Conservation (phyloP, 1,140 invertebrate species). For the Neocloeon triangulifer region DNA sequence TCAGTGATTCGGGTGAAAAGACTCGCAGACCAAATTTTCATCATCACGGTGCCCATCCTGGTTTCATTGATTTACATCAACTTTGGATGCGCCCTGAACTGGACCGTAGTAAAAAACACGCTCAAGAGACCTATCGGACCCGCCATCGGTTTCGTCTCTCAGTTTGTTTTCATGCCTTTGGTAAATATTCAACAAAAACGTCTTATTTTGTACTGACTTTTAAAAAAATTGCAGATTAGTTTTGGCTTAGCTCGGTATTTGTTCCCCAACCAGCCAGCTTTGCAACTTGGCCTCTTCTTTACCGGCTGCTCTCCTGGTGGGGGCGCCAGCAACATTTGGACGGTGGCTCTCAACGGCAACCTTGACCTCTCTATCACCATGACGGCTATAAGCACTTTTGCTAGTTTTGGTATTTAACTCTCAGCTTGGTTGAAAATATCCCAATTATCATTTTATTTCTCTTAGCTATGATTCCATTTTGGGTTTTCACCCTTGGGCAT, state of each 20-base stretch:
- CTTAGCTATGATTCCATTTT: constrained; percentile 78
- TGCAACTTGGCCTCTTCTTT: constrained; percentile 76
- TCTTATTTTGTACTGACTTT: too few relatives aligned
- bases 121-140: constrained; percentile 61
- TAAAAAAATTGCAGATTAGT: too few relatives aligned
- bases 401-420: constrained; percentile 38
- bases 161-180: constrained; percentile 77
- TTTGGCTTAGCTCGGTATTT: constrained; percentile 47
- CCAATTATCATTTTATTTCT: too few relatives aligned
- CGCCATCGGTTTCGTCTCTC: constrained; percentile 53
- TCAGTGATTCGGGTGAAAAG: constrained; percentile 35
- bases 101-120: constrained; percentile 41
- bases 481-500: constrained; percentile 81
- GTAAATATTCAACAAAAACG: too few relatives aligned
- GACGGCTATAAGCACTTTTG: constrained; percentile 75
- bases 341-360: constrained; percentile 67
- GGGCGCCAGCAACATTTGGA: constrained; percentile 92
- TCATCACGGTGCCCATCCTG: constrained; percentile 47
- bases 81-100: constrained; percentile 78
- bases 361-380: constrained; percentile 76
- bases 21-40: constrained; percentile 51
- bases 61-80: constrained; percentile 77
- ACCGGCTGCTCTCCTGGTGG: constrained; percentile 78
- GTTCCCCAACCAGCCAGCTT: constrained; percentile 39
- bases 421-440: neutral